Evolutionary conservation across 2,113 vertebrate genomes (phyloP).

Genomic region (Lutjanus erythropterus): DNA sequence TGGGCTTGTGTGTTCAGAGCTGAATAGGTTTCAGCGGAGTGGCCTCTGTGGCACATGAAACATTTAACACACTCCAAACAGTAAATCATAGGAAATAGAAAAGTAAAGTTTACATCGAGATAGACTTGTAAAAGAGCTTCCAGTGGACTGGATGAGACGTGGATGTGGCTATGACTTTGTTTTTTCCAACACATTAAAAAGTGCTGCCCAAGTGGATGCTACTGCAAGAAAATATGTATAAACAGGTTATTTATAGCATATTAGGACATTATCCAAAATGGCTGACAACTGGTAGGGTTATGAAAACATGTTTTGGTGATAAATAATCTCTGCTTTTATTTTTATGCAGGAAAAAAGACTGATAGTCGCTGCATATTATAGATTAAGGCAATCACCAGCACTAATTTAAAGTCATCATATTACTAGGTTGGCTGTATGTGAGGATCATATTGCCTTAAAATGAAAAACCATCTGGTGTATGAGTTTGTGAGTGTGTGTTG

Average conservation of each 20-base stretch:
- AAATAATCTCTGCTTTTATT: constrained; percentile 21
- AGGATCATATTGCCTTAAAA: constrained; percentile 50
- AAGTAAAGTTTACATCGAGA: constrained; percentile 80
- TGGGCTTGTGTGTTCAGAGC: constrained; percentile 79
- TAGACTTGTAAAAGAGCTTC: constrained; percentile 70
- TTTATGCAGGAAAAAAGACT: constrained; percentile 28
- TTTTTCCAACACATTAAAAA: background rate
- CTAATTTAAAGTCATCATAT: constrained; percentile 50
- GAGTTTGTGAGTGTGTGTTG: constrained; percentile 68
- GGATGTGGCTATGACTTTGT: constrained; percentile 7
- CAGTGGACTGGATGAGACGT: constrained; percentile 26
- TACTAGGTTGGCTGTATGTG: constrained; percentile 33
- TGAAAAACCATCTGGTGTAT: constrained; percentile 73
- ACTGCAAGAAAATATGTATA: constrained; percentile 2
- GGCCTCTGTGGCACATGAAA: constrained; percentile 81
- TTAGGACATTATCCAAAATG: constrained; percentile 14
- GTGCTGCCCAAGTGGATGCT: constrained; percentile 1
- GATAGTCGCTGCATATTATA: constrained; percentile 21
- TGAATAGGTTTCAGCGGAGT: constrained; percentile 73
- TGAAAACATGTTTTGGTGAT: constrained; percentile 33
- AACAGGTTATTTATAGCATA: constrained; percentile 16
- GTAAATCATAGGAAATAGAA: constrained; percentile 81
- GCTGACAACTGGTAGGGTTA: background rate
- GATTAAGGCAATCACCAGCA: constrained; percentile 51
- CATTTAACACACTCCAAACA: constrained; percentile 80